These are phyloP conservation scores for Osmoderma eremita DNA, from an alignment of 2,888 invertebrate species.

Conservation along the genomic window DNA sequence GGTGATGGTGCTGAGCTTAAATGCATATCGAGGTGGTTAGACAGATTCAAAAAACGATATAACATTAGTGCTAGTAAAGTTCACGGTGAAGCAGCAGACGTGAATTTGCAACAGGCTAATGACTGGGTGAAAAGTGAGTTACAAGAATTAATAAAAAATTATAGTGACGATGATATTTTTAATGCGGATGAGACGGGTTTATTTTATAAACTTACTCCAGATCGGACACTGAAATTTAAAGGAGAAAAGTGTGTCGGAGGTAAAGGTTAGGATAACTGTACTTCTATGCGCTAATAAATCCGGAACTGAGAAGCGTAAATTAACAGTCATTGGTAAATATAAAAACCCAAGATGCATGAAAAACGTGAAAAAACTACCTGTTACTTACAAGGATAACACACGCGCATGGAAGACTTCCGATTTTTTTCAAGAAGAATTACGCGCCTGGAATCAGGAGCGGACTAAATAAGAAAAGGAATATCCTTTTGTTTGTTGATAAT, in stretches of 20 bases:
- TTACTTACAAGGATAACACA: conserved; percentile 51
- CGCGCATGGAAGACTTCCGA: conserved; percentile 50
- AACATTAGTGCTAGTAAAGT: conserved; percentile 52
- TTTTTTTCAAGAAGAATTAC: conserved; percentile 11
- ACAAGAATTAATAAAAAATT: conserved; percentile 33
- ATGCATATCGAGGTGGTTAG: conserved; percentile 44
- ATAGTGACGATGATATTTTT: conserved; percentile 41
- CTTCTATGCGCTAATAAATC: conserved; percentile 47
- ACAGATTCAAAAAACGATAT: conserved; percentile 51
- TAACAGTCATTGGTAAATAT: conserved; percentile 50
- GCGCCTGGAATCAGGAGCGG: background rate
- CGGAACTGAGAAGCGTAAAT: conserved; percentile 49
- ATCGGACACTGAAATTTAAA: conserved; percentile 46
- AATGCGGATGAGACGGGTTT: conserved; percentile 36
- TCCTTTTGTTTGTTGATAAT: background rate
- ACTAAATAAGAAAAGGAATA: background rate
- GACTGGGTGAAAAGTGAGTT: conserved; percentile 47
- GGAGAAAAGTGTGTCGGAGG: conserved; percentile 48
- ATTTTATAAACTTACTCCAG: conserved; percentile 44
- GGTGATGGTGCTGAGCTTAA: conserved; percentile 4
- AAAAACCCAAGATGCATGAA: conserved; percentile 52
- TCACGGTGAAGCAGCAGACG: conserved; percentile 50
- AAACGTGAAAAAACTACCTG: conserved; percentile 46
- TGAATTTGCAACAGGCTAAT: conserved; percentile 38
- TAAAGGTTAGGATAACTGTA: conserved; percentile 36